A percentile compares a stretch with the other conserved stretches of the same genome.
Conservation (phyloP, 2,888 invertebrate species). For the Aphidius colemani region DNA sequence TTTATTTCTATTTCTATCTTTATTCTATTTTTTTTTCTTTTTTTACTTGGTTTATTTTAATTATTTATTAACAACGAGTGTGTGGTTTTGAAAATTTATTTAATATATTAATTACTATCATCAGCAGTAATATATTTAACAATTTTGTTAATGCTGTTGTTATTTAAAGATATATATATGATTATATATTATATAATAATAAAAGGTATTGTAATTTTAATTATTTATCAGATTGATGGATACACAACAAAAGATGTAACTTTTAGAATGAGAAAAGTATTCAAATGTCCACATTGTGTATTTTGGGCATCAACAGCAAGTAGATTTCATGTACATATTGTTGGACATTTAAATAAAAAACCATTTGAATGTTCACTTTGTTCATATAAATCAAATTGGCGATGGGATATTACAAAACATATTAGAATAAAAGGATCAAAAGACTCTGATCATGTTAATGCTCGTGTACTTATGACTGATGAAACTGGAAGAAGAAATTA, state of each 20-base stretch:
- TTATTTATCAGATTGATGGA: constrained; percentile 53
- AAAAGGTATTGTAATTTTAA: constrained; percentile 17
- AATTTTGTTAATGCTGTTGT: constrained; percentile 1
- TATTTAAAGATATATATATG: constrained; percentile 23
- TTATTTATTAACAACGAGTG: constrained; percentile 5
- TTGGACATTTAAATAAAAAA: constrained; percentile 89
- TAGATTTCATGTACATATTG: constrained; percentile 91
- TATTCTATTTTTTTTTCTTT: constrained; percentile 6
- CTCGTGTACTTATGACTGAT: constrained; percentile 87
- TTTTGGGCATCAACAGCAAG: constrained; percentile 94
- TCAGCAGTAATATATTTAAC: not conserved
- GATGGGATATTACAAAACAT: constrained; percentile 96
- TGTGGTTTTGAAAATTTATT: constrained; percentile 27
- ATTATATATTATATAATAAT: not conserved
- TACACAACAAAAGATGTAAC: constrained; percentile 37
- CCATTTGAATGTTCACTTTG: constrained; percentile 95
- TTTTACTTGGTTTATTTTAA: not conserved
- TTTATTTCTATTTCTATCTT: not conserved
- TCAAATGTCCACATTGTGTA: constrained; percentile 89
- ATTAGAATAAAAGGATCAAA: constrained; percentile 87
- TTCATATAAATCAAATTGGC: constrained; percentile 93
- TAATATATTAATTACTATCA: not conserved
- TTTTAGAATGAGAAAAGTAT: constrained; percentile 67
- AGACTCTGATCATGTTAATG: constrained; percentile 80
- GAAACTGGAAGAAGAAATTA: constrained; percentile 90